These are phyloP conservation scores for Ailuropoda melanoleuca DNA, from an alignment of 2,113 vertebrate genomes.

Conservation along the genomic window DNA sequence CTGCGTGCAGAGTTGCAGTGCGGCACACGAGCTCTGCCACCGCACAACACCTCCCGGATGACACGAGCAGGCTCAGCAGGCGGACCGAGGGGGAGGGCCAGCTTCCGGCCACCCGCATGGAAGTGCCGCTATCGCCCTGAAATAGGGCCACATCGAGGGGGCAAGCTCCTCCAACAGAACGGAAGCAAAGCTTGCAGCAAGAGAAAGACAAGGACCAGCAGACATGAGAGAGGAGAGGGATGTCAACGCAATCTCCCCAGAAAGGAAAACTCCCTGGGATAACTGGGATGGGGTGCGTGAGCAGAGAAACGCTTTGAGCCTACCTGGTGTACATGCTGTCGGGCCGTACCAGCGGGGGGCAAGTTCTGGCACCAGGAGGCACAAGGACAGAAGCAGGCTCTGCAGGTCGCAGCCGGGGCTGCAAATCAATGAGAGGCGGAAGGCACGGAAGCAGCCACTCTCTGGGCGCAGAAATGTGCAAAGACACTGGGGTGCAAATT, in stretches of 20 bases:
- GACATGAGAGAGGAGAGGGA: neutral
- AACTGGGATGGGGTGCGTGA: neutral
- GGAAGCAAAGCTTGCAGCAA: neutral
- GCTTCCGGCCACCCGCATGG: accelerated
- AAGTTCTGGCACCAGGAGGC: neutral
- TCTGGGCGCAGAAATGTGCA: accelerated
- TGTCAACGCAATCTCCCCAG: neutral
- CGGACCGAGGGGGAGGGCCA: neutral
- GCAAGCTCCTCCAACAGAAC: accelerated
- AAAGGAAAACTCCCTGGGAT: neutral
- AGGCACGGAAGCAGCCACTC: neutral
- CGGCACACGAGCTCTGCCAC: neutral
- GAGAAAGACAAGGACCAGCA: neutral
- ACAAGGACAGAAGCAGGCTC: neutral
- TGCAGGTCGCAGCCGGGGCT: accelerated
- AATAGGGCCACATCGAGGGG: neutral
- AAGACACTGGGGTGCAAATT: accelerated
- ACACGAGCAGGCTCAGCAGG: neutral
- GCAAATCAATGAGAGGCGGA: neutral
- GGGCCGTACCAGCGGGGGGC: neutral
- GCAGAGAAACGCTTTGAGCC: neutral
- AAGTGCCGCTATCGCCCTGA: neutral
- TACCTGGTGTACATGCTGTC: neutral
- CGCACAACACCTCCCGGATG: accelerated
- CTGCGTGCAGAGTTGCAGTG: neutral